These are phyloP conservation scores for Montipora sp. DNA, from an alignment of 64 coral and sea anemone genomes.

Conservation along the genomic window DNA sequence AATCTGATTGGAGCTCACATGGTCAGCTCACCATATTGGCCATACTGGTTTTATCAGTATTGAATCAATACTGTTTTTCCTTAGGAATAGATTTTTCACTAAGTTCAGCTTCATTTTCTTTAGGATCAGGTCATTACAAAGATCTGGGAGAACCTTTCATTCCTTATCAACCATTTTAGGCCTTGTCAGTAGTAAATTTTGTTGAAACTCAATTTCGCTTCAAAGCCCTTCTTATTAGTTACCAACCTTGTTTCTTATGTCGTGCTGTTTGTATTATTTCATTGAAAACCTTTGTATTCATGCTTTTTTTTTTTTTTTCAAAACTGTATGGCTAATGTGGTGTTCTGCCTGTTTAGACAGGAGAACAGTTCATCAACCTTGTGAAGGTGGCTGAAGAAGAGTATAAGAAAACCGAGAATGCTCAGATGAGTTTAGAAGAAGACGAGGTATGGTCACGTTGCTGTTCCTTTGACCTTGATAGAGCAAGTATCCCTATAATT, in stretches of 20 bases:
- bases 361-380: slow-evolving; percentile 31
- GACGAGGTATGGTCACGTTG: neutral
- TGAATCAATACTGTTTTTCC: neutral
- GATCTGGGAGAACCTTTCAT: neutral
- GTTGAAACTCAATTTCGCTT: neutral
- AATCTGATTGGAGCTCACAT: slow-evolving; percentile 9
- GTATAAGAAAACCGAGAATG: neutral
- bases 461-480: neutral
- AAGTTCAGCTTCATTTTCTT: neutral
- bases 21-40: slow-evolving; percentile 56
- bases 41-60: slow-evolving; percentile 1
- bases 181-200: neutral
- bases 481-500: too few species aligned
- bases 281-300: neutral
- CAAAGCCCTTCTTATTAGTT: neutral
- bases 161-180: neutral
- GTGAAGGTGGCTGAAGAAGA: slow-evolving; percentile 13
- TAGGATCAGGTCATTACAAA: neutral
- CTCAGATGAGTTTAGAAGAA: neutral
- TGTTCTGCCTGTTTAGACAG: slow-evolving; percentile 50
- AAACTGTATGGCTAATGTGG: slow-evolving; percentile 47
- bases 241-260: neutral
- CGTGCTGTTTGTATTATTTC: neutral
- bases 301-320: neutral
- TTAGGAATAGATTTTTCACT: neutral